Evolutionary conservation across 2,797 vertebrate species (phyloP), one percentile per base, ranked within the genome.

Genomic region (Coreius guichenoti): DNA sequence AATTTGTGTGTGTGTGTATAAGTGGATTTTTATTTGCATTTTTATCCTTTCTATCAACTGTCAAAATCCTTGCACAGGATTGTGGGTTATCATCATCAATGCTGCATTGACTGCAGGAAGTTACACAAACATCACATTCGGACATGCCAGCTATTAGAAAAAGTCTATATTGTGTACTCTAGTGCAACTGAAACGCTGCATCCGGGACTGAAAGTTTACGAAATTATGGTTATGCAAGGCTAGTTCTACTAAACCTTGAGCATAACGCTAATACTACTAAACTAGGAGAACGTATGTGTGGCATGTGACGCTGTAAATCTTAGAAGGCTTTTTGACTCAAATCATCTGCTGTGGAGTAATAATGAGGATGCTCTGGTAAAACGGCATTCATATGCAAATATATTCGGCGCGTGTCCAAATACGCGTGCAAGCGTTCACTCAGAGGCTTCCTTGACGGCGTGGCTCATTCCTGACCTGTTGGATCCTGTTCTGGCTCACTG

Each of bases 391-490:
- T 82, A 85, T 87, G 79, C 67, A 84, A 87, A 86, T 87, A 23
- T 82, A 86, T 85, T 88, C 70, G 54, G 14, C 51, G 23, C 82
- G 58, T 84, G 43, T 36, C 33, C 67, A 81, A n/a, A 26, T 68
- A 58, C 19, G 54, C 61, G 17, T 80, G 39, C 74, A 33, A 72
- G 29, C 3, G 26, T 49, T 39, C 43, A 11, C 29, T 84, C 49
- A 11, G n/a, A 70, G 74, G 33, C 75, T 67, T 84, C 63, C 73
- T 75, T 84, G 82, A 73, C 70, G 70, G 45, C 67, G 16, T 47
- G 39, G 26, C 73, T 76, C 81, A 83, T 84, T 85, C 84, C 82
- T 88, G 81, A 90, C 87, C 89, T 87, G 86, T 88, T 80, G 69
- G 39, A 79, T 88, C 74, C 67, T 82, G 87, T 83, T 54, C 26